Conservation (phyloP, 2,888 invertebrate genomes). For the Chromoteleia sp. region DNA sequence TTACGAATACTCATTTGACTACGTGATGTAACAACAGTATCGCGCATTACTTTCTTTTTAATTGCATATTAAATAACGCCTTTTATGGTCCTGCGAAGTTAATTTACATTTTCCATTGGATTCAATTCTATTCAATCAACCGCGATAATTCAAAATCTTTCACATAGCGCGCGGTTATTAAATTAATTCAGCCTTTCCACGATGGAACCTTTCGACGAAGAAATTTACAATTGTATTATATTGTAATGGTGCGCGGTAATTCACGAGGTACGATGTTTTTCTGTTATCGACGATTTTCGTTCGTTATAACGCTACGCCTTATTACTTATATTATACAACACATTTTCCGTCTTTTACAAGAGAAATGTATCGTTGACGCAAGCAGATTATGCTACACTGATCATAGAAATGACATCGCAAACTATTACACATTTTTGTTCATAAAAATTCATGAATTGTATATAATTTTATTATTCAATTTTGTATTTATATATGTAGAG, state of each 20-base stretch:
- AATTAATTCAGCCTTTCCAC: too few species aligned
- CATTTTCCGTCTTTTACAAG: slow-evolving; percentile 40
- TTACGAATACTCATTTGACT: slow-evolving; percentile 21
- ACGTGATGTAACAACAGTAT: slow-evolving; percentile 48
- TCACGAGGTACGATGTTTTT: not conserved
- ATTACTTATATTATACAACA: slow-evolving; percentile 52
- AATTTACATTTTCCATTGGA: slow-evolving; percentile 32
- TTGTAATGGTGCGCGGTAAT: not conserved
- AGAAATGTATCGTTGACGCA: slow-evolving; percentile 54
- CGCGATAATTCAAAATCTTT: not conserved
- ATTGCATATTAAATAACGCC: slow-evolving; percentile 57
- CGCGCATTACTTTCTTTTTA: slow-evolving; percentile 61
- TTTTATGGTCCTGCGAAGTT: slow-evolving; percentile 17
- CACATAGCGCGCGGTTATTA: too few species aligned
- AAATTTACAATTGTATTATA: not conserved
- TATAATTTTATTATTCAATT: not conserved
- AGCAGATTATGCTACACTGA: slow-evolving; percentile 28
- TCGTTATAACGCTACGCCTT: slow-evolving; percentile 19
- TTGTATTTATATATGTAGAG: too few species aligned
- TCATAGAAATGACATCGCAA: slow-evolving; percentile 13
- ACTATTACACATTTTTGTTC: not conserved
- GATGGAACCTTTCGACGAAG: too few species aligned
- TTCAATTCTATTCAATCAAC: slow-evolving; percentile 8
- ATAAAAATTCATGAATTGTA: not conserved
- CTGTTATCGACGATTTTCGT: slow-evolving; percentile 2